Base-by-base conservation (phyloP, 2,888 invertebrate species). In the Muschampia plurimacula region DNA sequence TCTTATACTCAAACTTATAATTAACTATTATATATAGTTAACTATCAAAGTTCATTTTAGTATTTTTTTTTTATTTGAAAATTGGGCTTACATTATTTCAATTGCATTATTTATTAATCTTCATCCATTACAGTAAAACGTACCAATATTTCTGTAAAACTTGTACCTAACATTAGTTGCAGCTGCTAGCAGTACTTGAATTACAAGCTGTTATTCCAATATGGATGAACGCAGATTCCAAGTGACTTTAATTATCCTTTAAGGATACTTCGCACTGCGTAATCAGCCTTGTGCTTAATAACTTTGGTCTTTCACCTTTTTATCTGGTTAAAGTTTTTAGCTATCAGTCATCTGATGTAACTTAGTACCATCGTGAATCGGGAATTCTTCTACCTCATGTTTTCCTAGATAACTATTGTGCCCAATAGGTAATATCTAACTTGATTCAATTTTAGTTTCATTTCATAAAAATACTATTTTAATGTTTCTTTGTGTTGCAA, bases 271-370 rank as follows among this genome's bases (percentile, higher is more conserved):
- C 44, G 46, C 41, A 44, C 44, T 15, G 22, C 15, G 69, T 70
- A 49, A 46, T 57, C 65, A 39, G 22, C 71, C 71, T 71, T 71
- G 71, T 66, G 60, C 71, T 71, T 65, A 66, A 71, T 64, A 70
- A 57, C 59, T 36, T 66, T 70, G 65, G 9, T 59, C 67, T 55
- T 39, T 41, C 39, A 28, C 22, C 41, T 59, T 70, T 70, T 66
- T 66, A 65, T 46, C 65, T 41, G 46, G 15, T 46, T 46, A 39
- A 66, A 66, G 36, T 49, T 64, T 57, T 70, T 63, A 65, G 59
- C 41, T 57, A 65, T 71, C 59, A 60, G 49, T 71, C 71, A 66
- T 9, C 49, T 36, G 32, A 10, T 44, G 44, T 46, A 52, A n/a
- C 5, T 1, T 5, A n/a, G 6, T 7, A n/a, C 52, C 13, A 6